Conservation (phyloP, 2,888 invertebrate genomes). For the Tribolium freemani region DNA sequence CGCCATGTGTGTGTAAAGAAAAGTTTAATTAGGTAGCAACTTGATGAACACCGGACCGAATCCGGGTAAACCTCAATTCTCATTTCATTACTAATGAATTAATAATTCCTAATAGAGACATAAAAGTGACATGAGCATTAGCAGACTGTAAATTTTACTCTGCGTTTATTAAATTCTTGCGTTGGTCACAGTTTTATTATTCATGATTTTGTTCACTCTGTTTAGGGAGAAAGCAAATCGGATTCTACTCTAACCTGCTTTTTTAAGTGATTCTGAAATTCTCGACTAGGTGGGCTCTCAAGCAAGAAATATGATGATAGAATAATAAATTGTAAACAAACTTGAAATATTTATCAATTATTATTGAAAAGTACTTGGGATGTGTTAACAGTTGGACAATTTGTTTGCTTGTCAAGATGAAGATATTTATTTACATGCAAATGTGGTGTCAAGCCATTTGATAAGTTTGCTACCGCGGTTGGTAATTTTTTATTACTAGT, state of each 20-base stretch:
- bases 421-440: not conserved
- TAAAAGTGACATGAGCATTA: not conserved
- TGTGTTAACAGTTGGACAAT: not conserved
- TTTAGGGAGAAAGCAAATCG: slow-evolving; percentile 15
- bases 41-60: not conserved
- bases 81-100: not conserved
- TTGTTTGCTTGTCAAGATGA: not conserved
- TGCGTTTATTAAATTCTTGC: not conserved
- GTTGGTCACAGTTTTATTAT: not conserved
- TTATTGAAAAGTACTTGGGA: not conserved
- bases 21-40: slow-evolving; percentile 1
- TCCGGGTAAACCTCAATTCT: not conserved
- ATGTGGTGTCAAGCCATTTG: not conserved
- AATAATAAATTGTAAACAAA: not conserved
- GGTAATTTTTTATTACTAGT: not conserved
- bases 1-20: not conserved
- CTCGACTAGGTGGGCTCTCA: not conserved
- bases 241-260: slow-evolving; percentile 5
- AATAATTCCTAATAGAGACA: not conserved
- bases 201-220: not conserved
- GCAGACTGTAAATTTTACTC: not conserved
- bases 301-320: not conserved
- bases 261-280: slow-evolving; percentile 6
- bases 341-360: not conserved
- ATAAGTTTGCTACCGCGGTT: not conserved